phyloP scores from a whole-genome alignment of 23 tunicate genomes.

The Botrylloides violaceus region DNA sequence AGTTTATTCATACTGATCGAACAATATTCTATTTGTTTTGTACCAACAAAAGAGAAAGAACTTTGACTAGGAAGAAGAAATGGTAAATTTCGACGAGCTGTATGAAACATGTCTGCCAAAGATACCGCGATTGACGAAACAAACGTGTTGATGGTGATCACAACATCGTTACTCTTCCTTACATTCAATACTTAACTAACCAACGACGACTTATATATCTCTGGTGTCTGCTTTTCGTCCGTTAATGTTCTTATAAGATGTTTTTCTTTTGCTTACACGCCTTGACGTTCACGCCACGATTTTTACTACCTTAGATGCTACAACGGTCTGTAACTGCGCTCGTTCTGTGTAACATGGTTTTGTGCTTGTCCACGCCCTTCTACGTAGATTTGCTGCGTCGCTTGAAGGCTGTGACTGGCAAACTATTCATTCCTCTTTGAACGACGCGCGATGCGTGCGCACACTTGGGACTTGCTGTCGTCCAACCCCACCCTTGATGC shows the following conservation, averaged over 20 bases:
- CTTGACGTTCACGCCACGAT: not conserved
- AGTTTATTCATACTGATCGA: too few relatives aligned
- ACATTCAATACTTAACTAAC: not conserved
- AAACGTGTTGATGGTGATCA: not conserved
- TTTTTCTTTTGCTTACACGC: not conserved
- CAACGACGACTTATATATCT: not conserved
- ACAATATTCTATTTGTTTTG: not conserved
- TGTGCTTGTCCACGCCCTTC: too few relatives aligned
- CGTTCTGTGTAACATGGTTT: too few relatives aligned
- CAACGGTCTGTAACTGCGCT: too few relatives aligned
- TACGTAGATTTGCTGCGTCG: too few relatives aligned
- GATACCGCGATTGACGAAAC: conserved; percentile 6
- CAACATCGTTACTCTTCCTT: not conserved
- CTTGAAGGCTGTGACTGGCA: too few relatives aligned
- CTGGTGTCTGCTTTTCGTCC: conserved; percentile 1
- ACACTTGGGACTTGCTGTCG: too few relatives aligned
- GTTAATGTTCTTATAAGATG: not conserved
- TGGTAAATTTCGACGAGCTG: conserved; percentile 1
- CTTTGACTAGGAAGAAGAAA: conserved; percentile 26
- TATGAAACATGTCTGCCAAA: not conserved
- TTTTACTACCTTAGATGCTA: not conserved
- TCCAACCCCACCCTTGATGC: too few relatives aligned
- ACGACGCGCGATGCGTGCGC: too few relatives aligned
- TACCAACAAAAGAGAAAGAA: not conserved
- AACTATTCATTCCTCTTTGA: too few relatives aligned